A percentile compares a stretch with the other conserved stretches of the same genome.
Conservation (phyloP, 64 coral and sea anemone genomes). For the Catalaphyllia jardinei region DNA sequence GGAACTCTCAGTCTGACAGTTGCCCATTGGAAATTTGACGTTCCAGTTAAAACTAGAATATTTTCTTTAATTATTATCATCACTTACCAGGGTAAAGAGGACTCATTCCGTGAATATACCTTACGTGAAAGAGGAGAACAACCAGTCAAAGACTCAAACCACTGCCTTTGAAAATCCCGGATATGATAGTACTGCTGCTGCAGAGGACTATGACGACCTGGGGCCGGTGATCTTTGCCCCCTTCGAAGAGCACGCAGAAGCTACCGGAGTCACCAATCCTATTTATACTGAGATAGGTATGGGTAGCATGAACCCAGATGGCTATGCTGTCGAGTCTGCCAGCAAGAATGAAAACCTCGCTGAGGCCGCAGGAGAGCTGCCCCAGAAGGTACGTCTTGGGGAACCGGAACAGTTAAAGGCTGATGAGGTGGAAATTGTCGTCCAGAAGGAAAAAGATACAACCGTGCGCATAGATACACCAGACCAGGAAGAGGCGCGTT, state of each 20-base stretch:
- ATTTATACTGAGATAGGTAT: constrained; percentile 6
- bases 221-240: neutral
- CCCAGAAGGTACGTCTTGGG: neutral
- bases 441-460: neutral
- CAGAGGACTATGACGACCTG: neutral
- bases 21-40: too few relatives aligned
- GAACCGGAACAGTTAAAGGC: neutral
- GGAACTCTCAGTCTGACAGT: too few relatives aligned
- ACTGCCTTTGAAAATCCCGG: constrained; percentile 44
- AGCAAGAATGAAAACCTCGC: neutral
- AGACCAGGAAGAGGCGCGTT: neutral
- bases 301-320: neutral
- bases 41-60: too few relatives aligned
- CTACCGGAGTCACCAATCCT: neutral
- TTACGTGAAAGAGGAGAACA: neutral
- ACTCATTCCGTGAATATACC: neutral
- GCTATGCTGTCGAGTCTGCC: neutral
- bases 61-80: too few relatives aligned
- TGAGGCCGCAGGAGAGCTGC: neutral
- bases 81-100: neutral
- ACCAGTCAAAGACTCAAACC: neutral
- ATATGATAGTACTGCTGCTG: neutral
- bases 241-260: neutral
- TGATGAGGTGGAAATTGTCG: neutral
- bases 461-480: neutral